Base-by-base conservation (phyloP, 1,140 invertebrate species). In the Onthophagus taurus region DNA sequence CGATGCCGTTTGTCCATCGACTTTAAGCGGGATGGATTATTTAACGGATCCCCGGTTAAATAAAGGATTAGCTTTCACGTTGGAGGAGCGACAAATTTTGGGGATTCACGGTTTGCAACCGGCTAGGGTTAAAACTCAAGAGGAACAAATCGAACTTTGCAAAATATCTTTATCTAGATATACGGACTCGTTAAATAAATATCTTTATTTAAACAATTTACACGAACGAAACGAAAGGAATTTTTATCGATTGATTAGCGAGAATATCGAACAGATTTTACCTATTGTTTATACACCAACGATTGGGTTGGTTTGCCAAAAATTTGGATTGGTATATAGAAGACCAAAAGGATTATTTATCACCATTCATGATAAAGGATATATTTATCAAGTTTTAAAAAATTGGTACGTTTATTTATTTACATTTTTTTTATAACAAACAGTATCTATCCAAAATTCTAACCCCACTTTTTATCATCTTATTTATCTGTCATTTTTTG, bases 61-160 rank as follows among this genome's bases (percentile, higher is more conserved):
- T n/a, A n/a, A 92, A 85, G 87, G 87, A 9, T 79, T 89, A 75
- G 87, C 85, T 2, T 94, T 91, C 62, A 77, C 76, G 1, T 73
- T 89, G 19, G 75, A 85, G 54, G 89, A 94, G 63, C 72, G 89
- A 2, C 88, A 92, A 63, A 64, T 75, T 11, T 68, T 91, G 37
- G 84, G 85, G 21, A 85, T 94, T 54, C 86, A 92, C 56, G 89
- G 89, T 3, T 66, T 91, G 3, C 65, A 93, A 12, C 88, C 89
- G 2, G 76, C 77, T 1, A 67, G 78, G 9, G 83, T 91, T 8
- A 87, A 85, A 65, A 82, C 74, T 2, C 82, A 88, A 58, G 83
- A 89, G n/a, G 81, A 88, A 56, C 89, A 94, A 65, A 68, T 89
- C 2, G 67, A 80, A 46, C 71, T 81, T 9, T 84, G 83, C 57